phyloP scores from a whole-genome alignment of 2,888 invertebrate genomes.

The Agriopis leucophaearia region DNA sequence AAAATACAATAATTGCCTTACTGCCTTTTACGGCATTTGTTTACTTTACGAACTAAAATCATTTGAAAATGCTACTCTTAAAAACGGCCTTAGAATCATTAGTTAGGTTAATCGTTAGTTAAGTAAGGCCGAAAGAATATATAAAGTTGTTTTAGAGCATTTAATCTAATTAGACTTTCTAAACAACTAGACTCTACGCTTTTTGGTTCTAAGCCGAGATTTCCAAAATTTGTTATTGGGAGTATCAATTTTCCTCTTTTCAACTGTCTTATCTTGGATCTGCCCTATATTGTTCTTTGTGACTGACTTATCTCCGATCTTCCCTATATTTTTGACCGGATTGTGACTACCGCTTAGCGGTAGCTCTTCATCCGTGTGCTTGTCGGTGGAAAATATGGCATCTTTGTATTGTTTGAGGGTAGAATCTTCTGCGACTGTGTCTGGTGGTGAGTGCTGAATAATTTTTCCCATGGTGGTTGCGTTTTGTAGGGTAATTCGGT shows the following conservation, averaged over 20 bases:
- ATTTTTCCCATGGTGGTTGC: constrained; percentile 1
- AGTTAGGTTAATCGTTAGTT: no score
- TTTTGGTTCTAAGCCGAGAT: neutral
- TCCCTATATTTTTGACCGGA: neutral
- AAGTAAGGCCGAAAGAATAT: no score
- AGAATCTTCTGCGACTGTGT: neutral
- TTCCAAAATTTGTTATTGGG: neutral
- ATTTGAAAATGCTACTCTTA: no score
- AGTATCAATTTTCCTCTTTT: neutral
- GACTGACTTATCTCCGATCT: neutral
- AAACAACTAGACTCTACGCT: neutral
- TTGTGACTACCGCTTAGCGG: constrained; percentile 7
- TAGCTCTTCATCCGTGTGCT: neutral
- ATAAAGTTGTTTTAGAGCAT: no score
- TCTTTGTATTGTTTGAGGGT: neutral
- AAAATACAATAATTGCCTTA: no score
- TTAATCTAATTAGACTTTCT: no score
- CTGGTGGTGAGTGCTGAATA: neutral
- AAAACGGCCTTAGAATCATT: no score
- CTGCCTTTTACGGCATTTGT: no score
- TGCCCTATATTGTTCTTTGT: neutral
- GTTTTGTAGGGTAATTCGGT: neutral
- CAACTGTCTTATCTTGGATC: neutral
- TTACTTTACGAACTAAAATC: no score
- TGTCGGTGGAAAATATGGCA: neutral